These are phyloP conservation scores for Polylopha cassiicola DNA, from an alignment of 2,888 invertebrate genomes.

Conservation along the genomic window DNA sequence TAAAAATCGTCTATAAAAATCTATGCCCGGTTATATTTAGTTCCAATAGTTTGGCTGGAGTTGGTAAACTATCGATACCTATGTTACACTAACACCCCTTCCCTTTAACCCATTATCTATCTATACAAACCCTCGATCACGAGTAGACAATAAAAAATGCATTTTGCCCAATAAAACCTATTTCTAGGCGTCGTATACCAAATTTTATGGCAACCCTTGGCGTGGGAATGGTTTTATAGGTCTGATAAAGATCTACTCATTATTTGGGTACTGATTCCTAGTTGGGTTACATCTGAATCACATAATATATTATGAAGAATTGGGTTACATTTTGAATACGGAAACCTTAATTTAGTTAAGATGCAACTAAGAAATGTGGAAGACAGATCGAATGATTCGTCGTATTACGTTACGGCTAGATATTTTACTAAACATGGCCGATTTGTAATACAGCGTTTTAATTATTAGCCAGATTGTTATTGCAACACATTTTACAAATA, in stretches of 20 bases:
- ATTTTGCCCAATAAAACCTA: constrained; percentile 32
- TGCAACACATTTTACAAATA: too few species aligned
- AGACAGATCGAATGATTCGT: too few species aligned
- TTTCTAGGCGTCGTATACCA: constrained; percentile 29
- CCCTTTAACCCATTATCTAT: constrained; percentile 30
- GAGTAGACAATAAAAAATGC: constrained; percentile 44
- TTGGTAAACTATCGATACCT: background rate
- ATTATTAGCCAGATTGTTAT: too few species aligned
- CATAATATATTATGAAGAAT: too few species aligned
- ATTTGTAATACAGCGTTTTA: too few species aligned
- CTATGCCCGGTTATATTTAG: background rate
- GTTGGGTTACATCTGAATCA: constrained; percentile 14
- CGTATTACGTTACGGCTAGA: too few species aligned
- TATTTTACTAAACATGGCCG: too few species aligned
- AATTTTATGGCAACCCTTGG: constrained; percentile 45
- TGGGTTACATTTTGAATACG: too few species aligned
- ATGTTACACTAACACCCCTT: constrained; percentile 18
- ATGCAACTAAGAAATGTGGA: too few species aligned
- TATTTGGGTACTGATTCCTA: constrained; percentile 26
- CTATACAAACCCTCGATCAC: constrained; percentile 44
- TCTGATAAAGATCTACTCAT: constrained; percentile 35
- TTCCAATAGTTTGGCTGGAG: background rate
- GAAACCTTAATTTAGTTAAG: too few species aligned
- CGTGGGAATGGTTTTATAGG: constrained; percentile 43
- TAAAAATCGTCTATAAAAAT: too few species aligned